These are phyloP conservation scores for Melangyna quadrimaculata DNA, from an alignment of 2,888 invertebrate genomes.

Conservation along the genomic window DNA sequence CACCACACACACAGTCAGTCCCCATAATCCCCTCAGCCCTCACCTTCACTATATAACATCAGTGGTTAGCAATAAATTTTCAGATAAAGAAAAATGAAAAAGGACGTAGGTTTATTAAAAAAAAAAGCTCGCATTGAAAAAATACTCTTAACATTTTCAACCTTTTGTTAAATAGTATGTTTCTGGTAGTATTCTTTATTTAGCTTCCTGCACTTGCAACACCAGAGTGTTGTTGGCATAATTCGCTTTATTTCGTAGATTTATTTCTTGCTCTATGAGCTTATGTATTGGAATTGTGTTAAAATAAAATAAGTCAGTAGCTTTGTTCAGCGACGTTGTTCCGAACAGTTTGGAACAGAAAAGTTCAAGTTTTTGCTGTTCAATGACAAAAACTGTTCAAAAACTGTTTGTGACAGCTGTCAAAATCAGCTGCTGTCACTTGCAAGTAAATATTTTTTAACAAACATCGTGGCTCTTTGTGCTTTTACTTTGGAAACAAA, in stretches of 20 bases:
- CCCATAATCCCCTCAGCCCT: neutral
- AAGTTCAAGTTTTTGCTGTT: too few relatives aligned
- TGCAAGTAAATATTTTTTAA: too few relatives aligned
- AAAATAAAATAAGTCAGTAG: neutral
- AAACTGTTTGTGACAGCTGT: too few relatives aligned
- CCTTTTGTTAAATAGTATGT: conserved; percentile 50
- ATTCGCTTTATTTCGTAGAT: conserved; percentile 35
- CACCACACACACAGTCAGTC: neutral
- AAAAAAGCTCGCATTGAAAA: conserved; percentile 58
- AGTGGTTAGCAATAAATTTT: conserved; percentile 49
- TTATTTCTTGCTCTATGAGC: neutral
- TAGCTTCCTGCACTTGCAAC: neutral
- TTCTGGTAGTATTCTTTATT: neutral
- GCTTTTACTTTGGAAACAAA: too few relatives aligned
- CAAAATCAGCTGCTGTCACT: too few relatives aligned
- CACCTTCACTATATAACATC: neutral
- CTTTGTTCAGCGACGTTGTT: too few relatives aligned
- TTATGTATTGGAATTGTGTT: neutral
- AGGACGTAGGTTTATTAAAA: neutral
- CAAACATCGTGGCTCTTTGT: too few relatives aligned
- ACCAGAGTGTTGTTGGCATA: conserved; percentile 17
- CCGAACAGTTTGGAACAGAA: too few relatives aligned
- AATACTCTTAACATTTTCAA: conserved; percentile 66
- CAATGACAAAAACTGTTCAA: too few relatives aligned
- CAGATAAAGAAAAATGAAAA: conserved; percentile 41